Evolutionary conservation across 2,888 invertebrate genomes (phyloP).

Genomic region (Drosophila recens): DNA sequence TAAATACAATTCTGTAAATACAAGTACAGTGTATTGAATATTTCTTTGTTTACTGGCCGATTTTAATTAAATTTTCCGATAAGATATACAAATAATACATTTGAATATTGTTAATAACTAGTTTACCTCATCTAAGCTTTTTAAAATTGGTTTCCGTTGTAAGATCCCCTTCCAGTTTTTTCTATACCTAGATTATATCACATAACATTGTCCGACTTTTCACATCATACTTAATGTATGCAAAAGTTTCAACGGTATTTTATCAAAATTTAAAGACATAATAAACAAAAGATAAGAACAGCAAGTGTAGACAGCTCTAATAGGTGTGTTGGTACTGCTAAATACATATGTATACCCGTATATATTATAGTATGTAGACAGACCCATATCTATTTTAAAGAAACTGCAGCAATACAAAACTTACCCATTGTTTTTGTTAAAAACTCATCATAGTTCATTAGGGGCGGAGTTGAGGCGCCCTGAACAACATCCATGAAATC

Average conservation of each 20-base stretch:
- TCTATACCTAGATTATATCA: background rate
- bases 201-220: background rate
- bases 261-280: slow-evolving; percentile 67
- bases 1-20: too few species aligned
- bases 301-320: slow-evolving; percentile 45
- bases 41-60: background rate
- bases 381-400: background rate
- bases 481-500: slow-evolving; percentile 57
- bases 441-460: slow-evolving; percentile 71
- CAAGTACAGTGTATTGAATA: background rate
- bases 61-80: background rate
- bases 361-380: slow-evolving; percentile 6
- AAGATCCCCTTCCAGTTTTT: background rate
- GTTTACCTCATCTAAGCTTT: background rate
- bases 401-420: slow-evolving; percentile 25
- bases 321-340: slow-evolving; percentile 15
- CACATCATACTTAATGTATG: slow-evolving; percentile 27
- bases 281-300: slow-evolving; percentile 73
- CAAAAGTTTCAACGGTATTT: slow-evolving; percentile 55
- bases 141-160: background rate
- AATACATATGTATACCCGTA: slow-evolving; percentile 6
- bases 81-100: background rate
- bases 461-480: slow-evolving; percentile 62
- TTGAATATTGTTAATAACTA: background rate
- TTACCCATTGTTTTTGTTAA: slow-evolving; percentile 70